Evolutionary conservation across 2,113 vertebrate species (phyloP), one percentile per base, ranked within the genome.

Genomic region (Pelobates fuscus): DNA sequence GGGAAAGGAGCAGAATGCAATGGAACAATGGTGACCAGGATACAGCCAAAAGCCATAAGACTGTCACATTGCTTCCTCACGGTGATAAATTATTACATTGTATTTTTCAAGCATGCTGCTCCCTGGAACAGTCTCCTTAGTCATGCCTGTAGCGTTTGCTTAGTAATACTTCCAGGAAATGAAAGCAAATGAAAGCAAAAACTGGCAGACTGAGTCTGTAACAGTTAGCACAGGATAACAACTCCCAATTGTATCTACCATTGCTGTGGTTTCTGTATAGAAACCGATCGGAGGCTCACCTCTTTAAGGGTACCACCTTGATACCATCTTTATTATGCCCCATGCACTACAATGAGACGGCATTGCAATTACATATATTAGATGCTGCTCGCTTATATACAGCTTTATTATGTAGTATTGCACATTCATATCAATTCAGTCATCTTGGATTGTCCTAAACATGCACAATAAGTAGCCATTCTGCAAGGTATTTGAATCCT

Each of bases 1-100:
- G 73, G 73, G 57, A 67, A 61, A 25, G 44, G 64, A 76, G 46
- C 55, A 68, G 43, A 67, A 26, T 66, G 55, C 18, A 61, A 18
- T 21, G 25, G 67, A 32, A 76, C 73, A 76, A 76, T 76, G 65
- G 73, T 20, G 41, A 41, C 43, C 73, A 76, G 73, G 73, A 76
- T 76, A 54, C 73, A 76, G 58, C 65, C 65, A 67, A 58, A 54
- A 44, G 64, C 58, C 65, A 76, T 76, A 68, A 76, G 66, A 76
- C 59, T 76, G 73, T 61, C 73, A 76, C 73, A 76, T 68, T 60
- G 73, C 61, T 76, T 76, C 73, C 64, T 76, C 55, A 29, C 27
- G 18, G 73, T 68, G 55, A 76, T 18, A 52, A 55, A 64, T 67
- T 66, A 32, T 65, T 21, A 75, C 49, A 58, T 25, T 41, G 71